Evolutionary conservation across 2,113 vertebrate species (phyloP).

Genomic region (Cynocephalus volans): DNA sequence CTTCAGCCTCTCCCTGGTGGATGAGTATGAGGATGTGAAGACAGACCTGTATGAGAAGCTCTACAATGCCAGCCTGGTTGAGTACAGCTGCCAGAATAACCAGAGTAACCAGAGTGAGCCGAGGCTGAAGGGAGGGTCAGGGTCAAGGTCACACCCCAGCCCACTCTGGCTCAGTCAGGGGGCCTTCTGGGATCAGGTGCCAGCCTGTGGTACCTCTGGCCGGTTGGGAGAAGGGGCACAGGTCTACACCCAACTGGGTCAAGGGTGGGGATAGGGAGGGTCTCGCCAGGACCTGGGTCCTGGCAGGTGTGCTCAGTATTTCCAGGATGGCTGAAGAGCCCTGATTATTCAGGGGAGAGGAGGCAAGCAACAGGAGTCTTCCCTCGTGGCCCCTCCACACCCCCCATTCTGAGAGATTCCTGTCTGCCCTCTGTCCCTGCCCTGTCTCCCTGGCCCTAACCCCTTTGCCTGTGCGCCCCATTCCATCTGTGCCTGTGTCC

Average conservation of each 20-base stretch:
- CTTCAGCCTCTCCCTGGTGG: background rate
- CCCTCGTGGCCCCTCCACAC: background rate
- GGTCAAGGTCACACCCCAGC: background rate
- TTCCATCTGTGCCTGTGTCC: background rate
- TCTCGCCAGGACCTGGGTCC: background rate
- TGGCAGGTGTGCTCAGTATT: background rate
- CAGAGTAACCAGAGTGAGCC: conserved; percentile 48
- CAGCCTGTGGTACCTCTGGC: background rate
- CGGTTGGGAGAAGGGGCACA: background rate
- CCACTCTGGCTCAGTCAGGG: background rate
- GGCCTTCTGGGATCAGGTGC: background rate
- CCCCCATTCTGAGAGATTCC: background rate
- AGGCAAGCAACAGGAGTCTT: background rate
- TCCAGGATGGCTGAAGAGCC: background rate
- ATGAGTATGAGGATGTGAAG: background rate
- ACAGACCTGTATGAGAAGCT: rapidly evolving
- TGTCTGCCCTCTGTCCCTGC: background rate
- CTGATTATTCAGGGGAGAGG: background rate
- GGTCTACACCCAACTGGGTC: background rate
- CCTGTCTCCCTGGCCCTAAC: background rate
- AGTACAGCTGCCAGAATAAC: background rate
- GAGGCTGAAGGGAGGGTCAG: background rate
- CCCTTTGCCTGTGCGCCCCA: rapidly evolving
- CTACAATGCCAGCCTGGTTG: rapidly evolving
- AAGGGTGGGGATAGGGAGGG: conserved; percentile 21